Conservation (phyloP, 2,113 vertebrate species). For the Pygoscelis antarcticus region DNA sequence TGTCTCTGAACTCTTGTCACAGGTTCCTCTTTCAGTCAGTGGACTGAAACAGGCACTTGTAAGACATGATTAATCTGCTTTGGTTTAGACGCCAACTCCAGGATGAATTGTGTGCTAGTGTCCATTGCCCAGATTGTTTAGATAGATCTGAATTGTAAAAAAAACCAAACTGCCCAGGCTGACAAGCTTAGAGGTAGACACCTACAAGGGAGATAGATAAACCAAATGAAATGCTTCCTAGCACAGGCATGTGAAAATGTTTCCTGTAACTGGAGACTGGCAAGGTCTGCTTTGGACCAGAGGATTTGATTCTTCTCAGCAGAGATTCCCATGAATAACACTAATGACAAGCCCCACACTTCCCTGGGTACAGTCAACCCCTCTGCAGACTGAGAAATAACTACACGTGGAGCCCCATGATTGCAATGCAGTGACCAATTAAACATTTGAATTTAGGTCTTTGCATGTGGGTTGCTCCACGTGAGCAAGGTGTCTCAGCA, state of each 20-base stretch:
- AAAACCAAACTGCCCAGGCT: background rate
- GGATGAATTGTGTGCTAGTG: background rate
- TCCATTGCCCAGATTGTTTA: background rate
- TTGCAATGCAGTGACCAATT: background rate
- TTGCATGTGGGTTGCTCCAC: background rate
- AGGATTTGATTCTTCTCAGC: background rate
- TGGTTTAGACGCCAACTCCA: background rate
- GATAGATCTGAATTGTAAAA: background rate
- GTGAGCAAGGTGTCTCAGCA: background rate
- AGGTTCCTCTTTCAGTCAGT: background rate
- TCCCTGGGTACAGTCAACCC: background rate
- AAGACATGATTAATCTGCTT: background rate
- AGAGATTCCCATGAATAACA: background rate
- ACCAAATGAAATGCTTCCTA: background rate
- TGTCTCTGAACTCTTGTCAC: background rate
- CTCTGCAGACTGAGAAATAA: background rate
- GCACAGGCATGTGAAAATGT: background rate
- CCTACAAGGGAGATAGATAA: background rate
- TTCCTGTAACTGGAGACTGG: background rate
- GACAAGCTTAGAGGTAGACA: background rate
- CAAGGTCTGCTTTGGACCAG: background rate
- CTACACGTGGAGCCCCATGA: rapidly evolving
- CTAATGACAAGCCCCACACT: background rate
- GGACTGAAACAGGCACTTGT: background rate
- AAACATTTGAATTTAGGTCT: background rate